These are phyloP conservation scores for Seriola rivoliana DNA, from an alignment of 2,113 vertebrate species.

Conservation along the genomic window DNA sequence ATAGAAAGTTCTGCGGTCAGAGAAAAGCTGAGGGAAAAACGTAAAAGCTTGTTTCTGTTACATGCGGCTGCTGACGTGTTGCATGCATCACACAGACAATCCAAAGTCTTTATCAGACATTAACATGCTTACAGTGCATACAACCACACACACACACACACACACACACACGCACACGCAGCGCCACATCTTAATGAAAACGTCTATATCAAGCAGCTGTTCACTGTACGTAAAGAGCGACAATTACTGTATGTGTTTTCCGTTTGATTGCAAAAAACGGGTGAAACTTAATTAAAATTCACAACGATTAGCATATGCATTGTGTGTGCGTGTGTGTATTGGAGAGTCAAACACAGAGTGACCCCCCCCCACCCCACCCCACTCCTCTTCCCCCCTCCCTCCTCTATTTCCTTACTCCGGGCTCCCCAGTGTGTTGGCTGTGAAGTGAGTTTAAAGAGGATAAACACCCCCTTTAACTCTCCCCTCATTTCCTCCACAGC, in stretches of 20 bases:
- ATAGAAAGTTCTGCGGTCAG: not conserved
- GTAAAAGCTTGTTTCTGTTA: not conserved
- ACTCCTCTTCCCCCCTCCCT: no score
- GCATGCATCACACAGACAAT: not conserved
- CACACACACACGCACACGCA: slow-evolving; percentile 35
- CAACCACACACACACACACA: slow-evolving; percentile 31
- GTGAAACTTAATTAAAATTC: slow-evolving; percentile 70
- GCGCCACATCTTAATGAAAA: slow-evolving; percentile 58
- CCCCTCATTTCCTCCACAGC: slow-evolving; percentile 89
- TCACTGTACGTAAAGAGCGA: slow-evolving; percentile 45
- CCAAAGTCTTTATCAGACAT: slow-evolving; percentile 55
- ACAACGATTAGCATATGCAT: slow-evolving; percentile 64
- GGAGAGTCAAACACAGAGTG: slow-evolving; percentile 35
- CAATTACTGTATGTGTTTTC: slow-evolving; percentile 74
- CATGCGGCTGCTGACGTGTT: slow-evolving; percentile 37
- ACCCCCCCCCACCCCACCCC: not conserved
- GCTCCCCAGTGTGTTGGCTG: slow-evolving; percentile 66
- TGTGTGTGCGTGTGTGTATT: slow-evolving; percentile 25
- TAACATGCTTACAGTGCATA: slow-evolving; percentile 16
- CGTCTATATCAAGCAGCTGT: slow-evolving; percentile 61
- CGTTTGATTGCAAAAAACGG: slow-evolving; percentile 58
- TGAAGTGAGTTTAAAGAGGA: slow-evolving; percentile 78
- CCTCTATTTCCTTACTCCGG: slow-evolving; percentile 60
- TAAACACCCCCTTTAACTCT: slow-evolving; percentile 78
- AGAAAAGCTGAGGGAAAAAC: not conserved